phyloP scores from a whole-genome alignment of 37 sponge, comb jelly and placozoan genomes.

The Hormiphora californensis region DNA sequence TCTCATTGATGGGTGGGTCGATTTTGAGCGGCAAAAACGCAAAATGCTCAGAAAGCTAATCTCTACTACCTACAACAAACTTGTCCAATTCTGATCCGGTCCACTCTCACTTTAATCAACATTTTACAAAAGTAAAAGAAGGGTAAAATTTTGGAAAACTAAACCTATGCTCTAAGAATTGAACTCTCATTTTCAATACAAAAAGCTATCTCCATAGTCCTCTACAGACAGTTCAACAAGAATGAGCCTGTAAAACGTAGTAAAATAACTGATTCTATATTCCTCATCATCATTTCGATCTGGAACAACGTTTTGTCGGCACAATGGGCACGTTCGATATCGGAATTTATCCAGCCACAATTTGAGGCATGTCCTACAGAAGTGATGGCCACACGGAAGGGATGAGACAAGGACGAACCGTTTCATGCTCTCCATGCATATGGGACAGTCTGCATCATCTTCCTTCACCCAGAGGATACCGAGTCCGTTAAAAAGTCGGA shows the following conservation, averaged over 20 bases:
- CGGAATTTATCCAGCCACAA: neutral
- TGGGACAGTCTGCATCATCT: neutral
- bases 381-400: neutral
- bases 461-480: neutral
- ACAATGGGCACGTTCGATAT: neutral
- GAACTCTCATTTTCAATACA: too few species aligned
- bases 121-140: too few species aligned
- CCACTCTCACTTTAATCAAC: too few species aligned
- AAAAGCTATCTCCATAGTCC: neutral
- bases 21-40: too few species aligned
- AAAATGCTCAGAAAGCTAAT: too few species aligned
- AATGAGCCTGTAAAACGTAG: neutral
- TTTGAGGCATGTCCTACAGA: neutral
- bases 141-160: too few species aligned
- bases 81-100: too few species aligned
- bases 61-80: too few species aligned
- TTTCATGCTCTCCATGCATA: slow-evolving; percentile 7
- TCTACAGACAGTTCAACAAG: neutral
- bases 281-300: neutral
- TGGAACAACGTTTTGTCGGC: neutral
- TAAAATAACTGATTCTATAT: neutral
- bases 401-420: neutral
- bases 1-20: too few species aligned
- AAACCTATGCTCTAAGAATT: too few species aligned
- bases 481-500: neutral